Base-by-base conservation (phyloP, 2,113 vertebrate species). In the Microtus pennsylvanicus region DNA sequence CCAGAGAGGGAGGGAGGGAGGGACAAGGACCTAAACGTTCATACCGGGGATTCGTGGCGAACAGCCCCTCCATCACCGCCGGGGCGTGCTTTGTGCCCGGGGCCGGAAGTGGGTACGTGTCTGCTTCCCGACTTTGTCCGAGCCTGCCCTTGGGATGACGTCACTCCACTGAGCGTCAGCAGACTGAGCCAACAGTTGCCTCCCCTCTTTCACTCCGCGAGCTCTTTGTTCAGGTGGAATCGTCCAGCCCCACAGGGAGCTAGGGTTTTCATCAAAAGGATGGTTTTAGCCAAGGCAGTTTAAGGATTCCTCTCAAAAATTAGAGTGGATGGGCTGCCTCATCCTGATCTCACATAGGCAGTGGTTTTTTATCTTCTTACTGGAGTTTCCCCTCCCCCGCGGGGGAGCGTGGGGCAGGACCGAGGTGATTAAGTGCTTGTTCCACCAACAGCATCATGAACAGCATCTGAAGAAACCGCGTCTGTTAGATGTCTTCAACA, bases 211-310 rank as follows among this genome's bases (percentile, higher is more conserved):
- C 19, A 21, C n/a, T 50, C 24, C 93, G n/a, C 42, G 75, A 93
- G 83, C 50, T 69, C 26, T 24, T 10, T 77, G 33, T 52, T 83
- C 52, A 58, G 33, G 74, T 50, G 30, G 28, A 55, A 82, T 50
- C 19, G 52, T 52, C 28, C 76, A 87, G 42, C 13, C 24, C 0
- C 7, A 30, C 14, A 33, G 45, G 83, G 7, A 90, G 47, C 92
- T 81, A 87, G 52, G 70, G 22, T 90, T 93, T 74, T 1, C 1
- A 33, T 13, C 55, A 76, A 77, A 94, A 77, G 2, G 42, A 61
- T 69, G 82, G 22, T 83, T 94, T 76, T 21, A 65, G 63, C 42
- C 16, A 21, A 92, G n/a, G 35, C 42, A n/a, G 55, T 94, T 91
- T 52, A 76, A 85, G 80, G 75, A 75, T 81, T 26, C 75, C 85